Evolutionary conservation across 2,113 vertebrate genomes (phyloP).

Genomic region (Oreotrochilus melanogaster): DNA sequence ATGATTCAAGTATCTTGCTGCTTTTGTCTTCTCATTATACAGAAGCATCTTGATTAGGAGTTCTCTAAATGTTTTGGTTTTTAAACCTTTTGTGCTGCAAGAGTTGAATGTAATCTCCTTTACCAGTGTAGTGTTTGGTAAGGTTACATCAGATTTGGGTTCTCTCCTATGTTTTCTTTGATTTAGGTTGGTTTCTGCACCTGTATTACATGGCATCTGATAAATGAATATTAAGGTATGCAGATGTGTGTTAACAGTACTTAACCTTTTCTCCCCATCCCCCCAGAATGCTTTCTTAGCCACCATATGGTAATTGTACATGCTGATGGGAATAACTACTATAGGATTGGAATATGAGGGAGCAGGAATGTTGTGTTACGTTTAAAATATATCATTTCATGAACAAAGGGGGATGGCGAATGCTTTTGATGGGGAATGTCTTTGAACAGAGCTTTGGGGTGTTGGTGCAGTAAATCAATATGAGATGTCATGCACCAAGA

Average conservation of each 20-base stretch:
- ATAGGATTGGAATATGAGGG: neutral
- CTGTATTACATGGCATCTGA: neutral
- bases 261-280: neutral
- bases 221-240: neutral
- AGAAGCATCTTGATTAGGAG: constrained; percentile 14
- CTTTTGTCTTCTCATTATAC: constrained; percentile 15
- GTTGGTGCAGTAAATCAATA: neutral
- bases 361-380: neutral
- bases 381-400: neutral
- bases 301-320: neutral
- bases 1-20: neutral
- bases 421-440: neutral
- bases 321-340: neutral
- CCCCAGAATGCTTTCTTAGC: neutral
- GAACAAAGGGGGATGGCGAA: neutral
- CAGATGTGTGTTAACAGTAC: neutral
- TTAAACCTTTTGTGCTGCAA: neutral
- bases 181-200: neutral
- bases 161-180: neutral
- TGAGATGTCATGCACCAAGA: neutral
- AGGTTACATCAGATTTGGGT: constrained; percentile 4
- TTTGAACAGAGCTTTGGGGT: neutral
- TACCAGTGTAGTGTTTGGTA: neutral
- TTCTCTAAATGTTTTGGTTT: neutral
- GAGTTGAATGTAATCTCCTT: neutral